phyloP scores from a whole-genome alignment of 1,140 invertebrate genomes.

The Tetramorium simillimum region DNA sequence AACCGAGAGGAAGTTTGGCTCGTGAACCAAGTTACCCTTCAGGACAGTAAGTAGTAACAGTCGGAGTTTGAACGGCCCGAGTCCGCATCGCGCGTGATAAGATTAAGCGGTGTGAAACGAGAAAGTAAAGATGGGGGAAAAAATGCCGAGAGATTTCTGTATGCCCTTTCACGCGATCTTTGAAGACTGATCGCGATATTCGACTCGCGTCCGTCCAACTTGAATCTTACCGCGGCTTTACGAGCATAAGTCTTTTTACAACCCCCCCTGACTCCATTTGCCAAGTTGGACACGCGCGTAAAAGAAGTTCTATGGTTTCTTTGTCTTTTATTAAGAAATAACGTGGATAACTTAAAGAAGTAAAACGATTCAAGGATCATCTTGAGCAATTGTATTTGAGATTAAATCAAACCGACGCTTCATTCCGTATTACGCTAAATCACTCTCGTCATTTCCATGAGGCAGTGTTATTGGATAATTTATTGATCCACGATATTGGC shows the following conservation, averaged over 20 bases:
- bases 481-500: constrained; percentile 7
- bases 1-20: constrained; percentile 32
- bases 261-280: constrained; percentile 31
- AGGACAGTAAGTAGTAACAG: constrained; percentile 37
- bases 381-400: constrained; percentile 1
- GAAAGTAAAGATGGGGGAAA: background rate
- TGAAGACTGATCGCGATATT: constrained; percentile 50
- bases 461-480: background rate
- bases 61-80: constrained; percentile 22
- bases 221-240: constrained; percentile 58
- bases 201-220: constrained; percentile 40
- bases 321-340: constrained; percentile 10
- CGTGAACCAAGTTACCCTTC: constrained; percentile 33
- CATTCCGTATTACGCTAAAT: constrained; percentile 6
- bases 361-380: background rate
- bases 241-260: constrained; percentile 46
- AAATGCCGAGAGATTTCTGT: constrained; percentile 14
- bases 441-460: background rate
- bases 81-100: constrained; percentile 12
- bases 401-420: constrained; percentile 8
- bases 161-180: constrained; percentile 20
- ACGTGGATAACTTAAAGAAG: background rate
- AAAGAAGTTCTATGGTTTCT: background rate
- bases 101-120: background rate
- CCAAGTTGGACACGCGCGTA: constrained; percentile 37